Percentiles rank a stretch among this genome's conserved stretches.
These are phyloP conservation scores for Amphiprion ocellaris DNA, from an alignment of 2,113 vertebrate species.

Conservation along the genomic window DNA sequence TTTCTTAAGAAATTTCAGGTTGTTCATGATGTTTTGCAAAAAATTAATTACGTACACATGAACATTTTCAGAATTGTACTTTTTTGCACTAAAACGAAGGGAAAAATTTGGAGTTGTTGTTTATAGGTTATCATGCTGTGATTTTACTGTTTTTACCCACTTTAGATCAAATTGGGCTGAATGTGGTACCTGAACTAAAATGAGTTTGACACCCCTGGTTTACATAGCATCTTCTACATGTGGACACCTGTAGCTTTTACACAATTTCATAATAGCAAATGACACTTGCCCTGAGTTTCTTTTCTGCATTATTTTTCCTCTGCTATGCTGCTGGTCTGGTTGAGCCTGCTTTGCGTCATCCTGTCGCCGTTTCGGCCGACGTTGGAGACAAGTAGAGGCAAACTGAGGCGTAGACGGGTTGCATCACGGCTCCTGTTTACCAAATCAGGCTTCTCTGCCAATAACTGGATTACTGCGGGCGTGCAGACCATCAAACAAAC, in stretches of 20 bases:
- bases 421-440: slow-evolving; percentile 36
- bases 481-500: slow-evolving; percentile 27
- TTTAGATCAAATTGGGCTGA: too few species aligned
- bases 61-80: too few species aligned
- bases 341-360: slow-evolving; percentile 54
- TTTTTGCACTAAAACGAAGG: too few species aligned
- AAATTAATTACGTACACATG: too few species aligned
- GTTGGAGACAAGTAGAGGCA: slow-evolving; percentile 55
- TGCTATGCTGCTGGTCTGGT: slow-evolving; percentile 38
- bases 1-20: too few species aligned
- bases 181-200: too few species aligned
- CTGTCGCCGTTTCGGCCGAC: background rate
- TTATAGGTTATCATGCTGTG: too few species aligned
- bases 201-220: background rate
- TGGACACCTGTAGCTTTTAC: background rate
- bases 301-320: background rate
- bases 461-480: background rate
- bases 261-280: background rate
- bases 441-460: slow-evolving; percentile 23
- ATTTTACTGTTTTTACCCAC: too few species aligned
- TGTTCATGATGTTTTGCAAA: too few species aligned
- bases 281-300: background rate
- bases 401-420: slow-evolving; percentile 15
- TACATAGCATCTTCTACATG: background rate
- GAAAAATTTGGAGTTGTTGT: too few species aligned